Base-by-base conservation (phyloP, 1,140 invertebrate species). In the Galleria mellonella region DNA sequence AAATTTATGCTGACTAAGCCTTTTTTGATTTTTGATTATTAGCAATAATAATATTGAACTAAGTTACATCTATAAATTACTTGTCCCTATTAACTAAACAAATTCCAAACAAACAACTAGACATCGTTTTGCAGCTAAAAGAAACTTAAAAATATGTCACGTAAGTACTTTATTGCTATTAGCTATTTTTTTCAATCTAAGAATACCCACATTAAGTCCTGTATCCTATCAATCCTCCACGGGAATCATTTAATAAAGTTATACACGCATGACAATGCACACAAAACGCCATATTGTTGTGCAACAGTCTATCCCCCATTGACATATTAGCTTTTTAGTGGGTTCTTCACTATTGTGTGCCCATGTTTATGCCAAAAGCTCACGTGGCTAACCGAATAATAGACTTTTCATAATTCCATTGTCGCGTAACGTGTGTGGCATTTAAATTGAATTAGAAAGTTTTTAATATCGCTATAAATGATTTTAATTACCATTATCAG, bases 301-400 rank as follows among this genome's bases (percentile, higher is more conserved):
- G 55, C 75, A 83, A 83, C 62, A 73, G 17, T 23, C 56, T 47
- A 38, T 55, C 55, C 53, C 61, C 62, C 61, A 76, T 76, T 74
- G 75, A 76, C 70, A 72, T 71, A 69, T 73, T 71, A 72, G 65
- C 69, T 67, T 78, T 74, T 81, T 76, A 82, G 54, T 72, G 62
- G 52, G 39, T 49, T 41, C 42, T 23, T 46, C 44, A 38, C 47
- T 36, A 58, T 73, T 78, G 71, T 75, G 38, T 32, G 47, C 51
- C 28, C 30, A 39, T 55, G 38, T 55, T 51, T 61, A 11, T 42
- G 27, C 38, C 31, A 47, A 12, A 47, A 28, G 32, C 33, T 50
- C 49, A 46, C 43, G 50, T 35, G 47, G 41, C 41, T 28, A 53
- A 37, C 41, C 32, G 14, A 47, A 35, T 32, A 15, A 55, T 48